A percentile compares a stretch with the other conserved stretches of the same genome.
phyloP scores from a whole-genome alignment of 2,797 vertebrate genomes.

The Zalophus californianus region DNA sequence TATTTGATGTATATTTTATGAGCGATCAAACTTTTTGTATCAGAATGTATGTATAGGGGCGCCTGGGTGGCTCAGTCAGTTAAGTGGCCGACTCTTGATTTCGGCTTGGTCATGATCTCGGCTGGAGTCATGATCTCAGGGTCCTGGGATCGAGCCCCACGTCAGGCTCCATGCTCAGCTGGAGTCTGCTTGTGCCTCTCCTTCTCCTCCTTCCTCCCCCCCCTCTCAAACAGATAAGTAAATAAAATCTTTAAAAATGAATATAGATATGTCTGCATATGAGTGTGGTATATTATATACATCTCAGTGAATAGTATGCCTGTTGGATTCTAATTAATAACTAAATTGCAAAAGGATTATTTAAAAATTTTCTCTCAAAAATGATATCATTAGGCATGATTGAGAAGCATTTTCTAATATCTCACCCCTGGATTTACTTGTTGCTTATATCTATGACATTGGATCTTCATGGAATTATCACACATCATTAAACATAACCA shows the following conservation, averaged over 20 bases:
- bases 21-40: neutral
- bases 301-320: neutral
- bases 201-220: no score
- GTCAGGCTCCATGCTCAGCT: no score
- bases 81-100: no score
- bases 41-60: neutral
- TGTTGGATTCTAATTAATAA: neutral
- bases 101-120: no score
- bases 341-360: neutral
- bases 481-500: neutral
- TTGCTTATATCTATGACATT: neutral
- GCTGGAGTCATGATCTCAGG: no score
- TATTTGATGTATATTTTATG: constrained; percentile 5
- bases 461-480: neutral
- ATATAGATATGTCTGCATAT: neutral
- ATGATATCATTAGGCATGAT: neutral
- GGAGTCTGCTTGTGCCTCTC: no score
- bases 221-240: no score
- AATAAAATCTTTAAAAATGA: neutral
- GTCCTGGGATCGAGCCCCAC: no score
- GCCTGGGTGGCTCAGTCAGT: no score
- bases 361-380: neutral
- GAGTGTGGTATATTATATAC: neutral
- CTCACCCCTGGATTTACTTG: neutral
- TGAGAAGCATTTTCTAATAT: neutral